phyloP scores from a whole-genome alignment of 2,888 invertebrate genomes.

The Drosophila fungiperda region DNA sequence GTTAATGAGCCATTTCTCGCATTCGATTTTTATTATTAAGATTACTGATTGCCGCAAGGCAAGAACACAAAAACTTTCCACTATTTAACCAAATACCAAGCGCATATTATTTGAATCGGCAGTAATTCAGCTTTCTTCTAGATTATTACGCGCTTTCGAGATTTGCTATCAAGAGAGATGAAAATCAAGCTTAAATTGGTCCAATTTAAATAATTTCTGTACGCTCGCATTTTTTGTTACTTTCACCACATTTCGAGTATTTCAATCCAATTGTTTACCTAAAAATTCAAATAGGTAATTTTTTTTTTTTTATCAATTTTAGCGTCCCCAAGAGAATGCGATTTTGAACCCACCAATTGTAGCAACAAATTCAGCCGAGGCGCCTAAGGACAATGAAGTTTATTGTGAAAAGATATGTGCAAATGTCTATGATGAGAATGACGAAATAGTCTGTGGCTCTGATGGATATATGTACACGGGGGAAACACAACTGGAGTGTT shows the following conservation, averaged over 20 bases:
- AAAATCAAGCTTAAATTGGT: slow-evolving; percentile 32
- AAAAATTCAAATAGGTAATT: neutral
- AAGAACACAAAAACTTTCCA: slow-evolving; percentile 46
- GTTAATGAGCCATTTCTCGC: slow-evolving; percentile 27
- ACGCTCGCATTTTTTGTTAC: slow-evolving; percentile 25
- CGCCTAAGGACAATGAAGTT: slow-evolving; percentile 78
- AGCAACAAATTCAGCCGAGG: slow-evolving; percentile 13
- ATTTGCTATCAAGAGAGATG: slow-evolving; percentile 32
- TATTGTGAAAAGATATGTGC: slow-evolving; percentile 83
- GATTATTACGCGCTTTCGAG: slow-evolving; percentile 6
- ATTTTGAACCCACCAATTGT: slow-evolving; percentile 17
- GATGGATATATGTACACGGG: slow-evolving; percentile 84
- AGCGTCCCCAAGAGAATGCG: slow-evolving; percentile 39
- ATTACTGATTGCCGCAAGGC: slow-evolving; percentile 15
- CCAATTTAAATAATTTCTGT: slow-evolving; percentile 24
- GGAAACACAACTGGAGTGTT: slow-evolving; percentile 83
- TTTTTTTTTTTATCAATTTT: no score
- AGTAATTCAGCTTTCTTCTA: slow-evolving; percentile 38
- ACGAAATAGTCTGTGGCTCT: slow-evolving; percentile 83
- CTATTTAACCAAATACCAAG: slow-evolving; percentile 22
- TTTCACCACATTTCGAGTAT: slow-evolving; percentile 34
- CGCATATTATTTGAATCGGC: slow-evolving; percentile 21
- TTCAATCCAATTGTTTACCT: neutral
- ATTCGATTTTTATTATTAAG: slow-evolving; percentile 25
- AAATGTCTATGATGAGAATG: slow-evolving; percentile 83